Base-by-base conservation (phyloP, 2,888 invertebrate genomes). In the Aphodius sticticus region DNA sequence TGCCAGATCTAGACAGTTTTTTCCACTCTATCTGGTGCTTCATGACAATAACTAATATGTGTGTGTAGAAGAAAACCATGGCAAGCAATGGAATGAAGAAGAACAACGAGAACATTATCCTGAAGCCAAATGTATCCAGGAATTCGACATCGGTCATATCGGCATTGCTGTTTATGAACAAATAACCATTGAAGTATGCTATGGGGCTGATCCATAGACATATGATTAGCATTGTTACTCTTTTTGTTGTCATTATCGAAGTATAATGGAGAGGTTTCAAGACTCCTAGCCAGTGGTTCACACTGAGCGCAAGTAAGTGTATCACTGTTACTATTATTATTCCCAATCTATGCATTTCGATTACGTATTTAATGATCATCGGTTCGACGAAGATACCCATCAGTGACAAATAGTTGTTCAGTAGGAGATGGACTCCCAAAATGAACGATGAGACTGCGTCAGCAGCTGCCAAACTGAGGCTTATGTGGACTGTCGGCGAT, bases 211-310 rank as follows among this genome's bases (percentile, higher is more conserved):
- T 85, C 94, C 94, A 94, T 70, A 93, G 87, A 6, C 91, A 81
- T 69, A 90, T 86, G 7, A 92, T 90, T 71, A 91, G 87, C 35
- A 90, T 85, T 76, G 89, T 89, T 0, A 91, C 91, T 81, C 90
- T 91, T 70, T 90, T 86, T 79, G 90, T 89, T 0, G 92, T 92
- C 86, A 93, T 90, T 69, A 91, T 91, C 14, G 92, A 90, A n/a
- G 91, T 90, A 86, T 93, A 93, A 83, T 92, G 93, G 7, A 94
- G 89, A 0, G 94, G 94, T 81, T 84, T 85, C 16, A 85, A 69
- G 16, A 85, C 84, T 16, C 94, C 94, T 70, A 93, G 88, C 88
- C 93, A 94, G 86, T 94, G 94, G 87, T 93, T 93, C 79, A 93
- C 87, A 38, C 93, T 93, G 37, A 94, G 87, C 0, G 92, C 92